These are phyloP conservation scores for Linnaemya tessellans DNA, from an alignment of 2,888 invertebrate species.

Conservation along the genomic window DNA sequence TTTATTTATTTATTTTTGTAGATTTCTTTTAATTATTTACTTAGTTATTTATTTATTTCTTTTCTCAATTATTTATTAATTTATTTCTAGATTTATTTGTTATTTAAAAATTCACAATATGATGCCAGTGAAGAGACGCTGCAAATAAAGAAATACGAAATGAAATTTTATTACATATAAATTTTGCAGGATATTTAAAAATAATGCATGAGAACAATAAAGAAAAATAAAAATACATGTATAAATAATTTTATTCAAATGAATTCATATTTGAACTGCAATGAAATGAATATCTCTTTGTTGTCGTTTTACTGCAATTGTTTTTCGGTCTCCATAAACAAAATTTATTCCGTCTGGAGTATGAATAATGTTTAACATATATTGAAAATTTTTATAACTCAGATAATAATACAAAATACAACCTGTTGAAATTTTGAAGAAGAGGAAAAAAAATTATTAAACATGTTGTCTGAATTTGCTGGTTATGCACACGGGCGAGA, in stretches of 20 bases:
- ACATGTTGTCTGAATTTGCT: not conserved
- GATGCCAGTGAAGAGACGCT: slow-evolving; percentile 26
- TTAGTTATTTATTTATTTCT: slow-evolving; percentile 3
- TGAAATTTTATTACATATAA: not conserved
- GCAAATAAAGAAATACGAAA: slow-evolving; percentile 13
- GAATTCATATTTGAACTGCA: slow-evolving; percentile 38
- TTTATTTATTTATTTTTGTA: not conserved
- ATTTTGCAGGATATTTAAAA: not conserved
- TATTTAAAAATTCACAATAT: not conserved
- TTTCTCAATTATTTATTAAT: not conserved
- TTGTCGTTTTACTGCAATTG: not conserved
- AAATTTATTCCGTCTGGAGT: slow-evolving; percentile 55
- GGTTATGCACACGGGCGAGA: not conserved
- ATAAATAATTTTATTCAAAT: slow-evolving; percentile 54
- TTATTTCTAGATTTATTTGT: not conserved
- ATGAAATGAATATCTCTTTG: slow-evolving; percentile 21
- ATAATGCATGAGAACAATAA: not conserved
- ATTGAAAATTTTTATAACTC: not conserved
- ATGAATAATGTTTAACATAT: not conserved
- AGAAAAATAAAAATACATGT: not conserved
- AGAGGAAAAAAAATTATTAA: too few relatives aligned
- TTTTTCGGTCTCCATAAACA: slow-evolving; percentile 30
- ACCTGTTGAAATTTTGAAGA: not conserved
- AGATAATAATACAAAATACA: not conserved
- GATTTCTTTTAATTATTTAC: not conserved